These are phyloP conservation scores for Dicrurus megarhynchus DNA, from an alignment of 2,113 vertebrate genomes.

Conservation along the genomic window DNA sequence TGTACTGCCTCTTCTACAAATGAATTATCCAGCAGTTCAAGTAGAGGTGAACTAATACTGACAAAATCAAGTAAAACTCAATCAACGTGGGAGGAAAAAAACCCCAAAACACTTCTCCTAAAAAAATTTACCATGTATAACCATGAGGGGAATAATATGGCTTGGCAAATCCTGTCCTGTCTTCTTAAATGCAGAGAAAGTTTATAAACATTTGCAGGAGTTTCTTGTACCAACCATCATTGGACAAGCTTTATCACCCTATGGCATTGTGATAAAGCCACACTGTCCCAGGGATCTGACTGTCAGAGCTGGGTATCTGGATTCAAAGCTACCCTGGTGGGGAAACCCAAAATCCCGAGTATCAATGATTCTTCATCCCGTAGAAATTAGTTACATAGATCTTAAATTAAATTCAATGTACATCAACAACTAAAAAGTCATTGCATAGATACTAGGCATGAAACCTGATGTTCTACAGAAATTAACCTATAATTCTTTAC, in stretches of 20 bases:
- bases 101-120: background rate
- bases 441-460: background rate
- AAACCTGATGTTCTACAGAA: background rate
- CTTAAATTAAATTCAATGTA: background rate
- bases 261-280: background rate
- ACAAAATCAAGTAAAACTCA: constrained; percentile 42
- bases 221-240: background rate
- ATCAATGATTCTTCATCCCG: background rate
- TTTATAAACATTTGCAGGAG: background rate
- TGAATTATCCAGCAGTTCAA: constrained; percentile 61
- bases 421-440: background rate
- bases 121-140: background rate
- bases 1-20: constrained; percentile 56
- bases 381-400: background rate
- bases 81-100: background rate
- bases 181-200: background rate
- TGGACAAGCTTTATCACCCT: background rate
- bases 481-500: background rate
- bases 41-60: constrained; percentile 53
- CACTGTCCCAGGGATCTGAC: background rate
- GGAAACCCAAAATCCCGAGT: background rate
- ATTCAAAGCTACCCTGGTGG: background rate
- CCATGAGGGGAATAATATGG: background rate
- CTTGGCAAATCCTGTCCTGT: background rate
- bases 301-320: background rate